These are phyloP conservation scores for Heptranchias perlo DNA, from an alignment of 2,113 vertebrate species.

Conservation along the genomic window DNA sequence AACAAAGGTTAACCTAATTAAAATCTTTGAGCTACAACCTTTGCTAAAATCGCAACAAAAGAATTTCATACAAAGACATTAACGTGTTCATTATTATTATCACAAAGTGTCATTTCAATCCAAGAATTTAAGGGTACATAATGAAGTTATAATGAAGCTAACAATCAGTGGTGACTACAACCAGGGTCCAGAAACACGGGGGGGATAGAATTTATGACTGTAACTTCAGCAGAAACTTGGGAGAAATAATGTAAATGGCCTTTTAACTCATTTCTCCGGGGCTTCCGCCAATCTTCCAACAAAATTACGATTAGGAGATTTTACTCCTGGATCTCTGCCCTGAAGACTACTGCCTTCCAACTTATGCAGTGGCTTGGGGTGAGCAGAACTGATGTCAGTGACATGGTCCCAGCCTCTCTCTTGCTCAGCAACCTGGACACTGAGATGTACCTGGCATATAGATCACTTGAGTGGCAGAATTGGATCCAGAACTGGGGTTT, in stretches of 20 bases:
- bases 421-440: background rate
- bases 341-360: too few species aligned
- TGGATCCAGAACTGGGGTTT: background rate
- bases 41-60: background rate
- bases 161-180: background rate
- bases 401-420: background rate
- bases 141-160: background rate
- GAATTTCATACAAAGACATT: background rate
- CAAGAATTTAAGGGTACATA: background rate
- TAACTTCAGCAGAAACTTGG: too few species aligned
- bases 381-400: too few species aligned
- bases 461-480: background rate
- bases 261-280: too few species aligned
- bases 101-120: background rate
- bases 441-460: background rate
- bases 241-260: too few species aligned
- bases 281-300: too few species aligned
- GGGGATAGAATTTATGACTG: background rate
- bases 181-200: background rate
- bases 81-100: background rate
- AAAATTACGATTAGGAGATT: too few species aligned
- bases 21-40: background rate
- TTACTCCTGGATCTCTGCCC: too few species aligned
- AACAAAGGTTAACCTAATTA: background rate
- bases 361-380: too few species aligned